These are phyloP conservation scores for Euborellia annulipes DNA, from an alignment of 1,140 invertebrate genomes.

Conservation along the genomic window DNA sequence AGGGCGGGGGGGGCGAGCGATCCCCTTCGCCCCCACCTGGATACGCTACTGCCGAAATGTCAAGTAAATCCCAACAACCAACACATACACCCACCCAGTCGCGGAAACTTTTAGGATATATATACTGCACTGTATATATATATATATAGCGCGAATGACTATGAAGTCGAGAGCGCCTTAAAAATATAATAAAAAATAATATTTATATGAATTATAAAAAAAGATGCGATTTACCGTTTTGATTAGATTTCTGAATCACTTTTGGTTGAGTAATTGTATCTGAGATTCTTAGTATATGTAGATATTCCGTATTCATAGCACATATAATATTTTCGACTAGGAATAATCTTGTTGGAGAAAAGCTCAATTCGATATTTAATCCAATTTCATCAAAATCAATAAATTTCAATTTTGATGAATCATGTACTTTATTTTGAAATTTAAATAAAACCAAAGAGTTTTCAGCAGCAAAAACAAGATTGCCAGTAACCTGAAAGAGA, in stretches of 20 bases:
- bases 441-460: constrained; percentile 36
- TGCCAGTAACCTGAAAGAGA: constrained; percentile 34
- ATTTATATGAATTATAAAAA: too few relatives aligned
- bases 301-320: constrained; percentile 28
- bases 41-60: too few relatives aligned
- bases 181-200: too few relatives aligned
- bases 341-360: constrained; percentile 31
- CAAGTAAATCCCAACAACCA: too few relatives aligned
- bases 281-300: constrained; percentile 28
- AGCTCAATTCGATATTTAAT: constrained; percentile 32
- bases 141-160: too few relatives aligned
- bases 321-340: constrained; percentile 42
- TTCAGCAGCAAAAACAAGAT: constrained; percentile 37
- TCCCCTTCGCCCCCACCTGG: too few relatives aligned
- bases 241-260: background rate
- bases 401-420: constrained; percentile 42
- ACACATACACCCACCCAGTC: too few relatives aligned
- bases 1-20: too few relatives aligned
- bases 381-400: constrained; percentile 43
- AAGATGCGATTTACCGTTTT: too few relatives aligned
- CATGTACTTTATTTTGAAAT: constrained; percentile 41
- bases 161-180: too few relatives aligned
- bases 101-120: too few relatives aligned
- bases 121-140: too few relatives aligned
- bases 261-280: background rate